Base-by-base conservation (phyloP, 2,888 invertebrate species). In the Pyrgus malvae region DNA sequence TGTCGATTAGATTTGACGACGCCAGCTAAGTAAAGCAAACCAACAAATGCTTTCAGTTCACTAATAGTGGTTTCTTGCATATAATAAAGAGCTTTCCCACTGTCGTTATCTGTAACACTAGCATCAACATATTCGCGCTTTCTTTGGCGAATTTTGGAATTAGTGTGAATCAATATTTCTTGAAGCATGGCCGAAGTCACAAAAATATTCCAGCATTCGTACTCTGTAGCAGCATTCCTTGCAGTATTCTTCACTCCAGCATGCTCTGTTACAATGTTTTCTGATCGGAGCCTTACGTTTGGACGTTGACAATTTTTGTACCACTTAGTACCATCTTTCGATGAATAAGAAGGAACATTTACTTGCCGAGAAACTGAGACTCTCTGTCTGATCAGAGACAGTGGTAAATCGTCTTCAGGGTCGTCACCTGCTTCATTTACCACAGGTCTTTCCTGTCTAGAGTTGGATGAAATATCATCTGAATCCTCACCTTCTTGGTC, bases 31-130 rank as follows among this genome's bases (percentile, higher is more conserved):
- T 62, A 64, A 8, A 63, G 38, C 6, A 64, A 45, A 0, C 65
- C 67, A 19, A 64, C 44, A 38, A 62, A 61, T 19, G 62, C 67
- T 11, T 63, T 55, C 6, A 64, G 55, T 44, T 65, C 65, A n/a
- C 19, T 2, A 8, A 35, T 8, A 27, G 44, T 29, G 11, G 42
- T 42, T 42, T 42, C 27, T n/a, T 42, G 14, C 42, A 42, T 42
- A 4, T 42, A 14, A 9, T 8, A 27, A 29, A 17, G 7, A 25
- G 31, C 5, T 11, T 31, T 31, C 11, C 1, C 31, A 31, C 6
- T 31, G 1, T 11, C 5, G 6, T 31, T 31, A 31, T 31, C 31
- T 12, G 31, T 6, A 23, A 6, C 6, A n/a, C n/a, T n/a, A n/a
- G n/a, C n/a, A n/a, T n/a, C n/a, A n/a, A n/a, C n/a, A n/a, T n/a